These are phyloP conservation scores for Cantharis rustica DNA, from an alignment of 2,888 invertebrate species.

Conservation along the genomic window DNA sequence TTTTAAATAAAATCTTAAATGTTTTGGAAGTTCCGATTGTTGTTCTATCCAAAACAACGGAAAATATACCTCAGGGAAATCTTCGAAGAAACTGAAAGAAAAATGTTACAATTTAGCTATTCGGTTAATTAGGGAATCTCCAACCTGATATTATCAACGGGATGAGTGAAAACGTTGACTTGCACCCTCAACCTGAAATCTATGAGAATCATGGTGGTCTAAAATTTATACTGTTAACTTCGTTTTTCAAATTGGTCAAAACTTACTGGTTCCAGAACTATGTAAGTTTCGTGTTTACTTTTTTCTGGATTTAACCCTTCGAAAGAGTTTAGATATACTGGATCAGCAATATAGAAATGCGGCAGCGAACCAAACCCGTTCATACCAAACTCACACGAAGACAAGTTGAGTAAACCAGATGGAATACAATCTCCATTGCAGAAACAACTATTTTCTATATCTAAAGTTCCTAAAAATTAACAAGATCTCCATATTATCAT, in stretches of 20 bases:
- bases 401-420: constrained; percentile 72
- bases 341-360: constrained; percentile 77
- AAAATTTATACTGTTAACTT: not conserved
- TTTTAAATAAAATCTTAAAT: no score
- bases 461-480: constrained; percentile 60
- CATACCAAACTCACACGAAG: constrained; percentile 73
- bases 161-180: constrained; percentile 74
- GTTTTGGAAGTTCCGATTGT: no score
- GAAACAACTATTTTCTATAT: constrained; percentile 67
- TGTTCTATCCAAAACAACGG: no score
- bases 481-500: no score
- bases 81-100: no score
- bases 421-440: constrained; percentile 72
- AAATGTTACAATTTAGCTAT: no score
- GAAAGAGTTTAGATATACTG: constrained; percentile 63
- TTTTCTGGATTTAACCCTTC: constrained; percentile 69
- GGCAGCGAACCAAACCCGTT: constrained; percentile 81
- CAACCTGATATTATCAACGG: constrained; percentile 65
- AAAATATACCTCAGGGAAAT: no score
- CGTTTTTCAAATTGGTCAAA: not conserved
- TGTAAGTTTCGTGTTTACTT: constrained; percentile 71
- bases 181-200: constrained; percentile 80
- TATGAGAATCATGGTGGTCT: constrained; percentile 74
- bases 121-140: no score
- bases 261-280: constrained; percentile 72